Evolutionary conservation across 2,113 vertebrate genomes (phyloP), one percentile per base, ranked within the genome.

Genomic region (Tonatia bakeri): DNA sequence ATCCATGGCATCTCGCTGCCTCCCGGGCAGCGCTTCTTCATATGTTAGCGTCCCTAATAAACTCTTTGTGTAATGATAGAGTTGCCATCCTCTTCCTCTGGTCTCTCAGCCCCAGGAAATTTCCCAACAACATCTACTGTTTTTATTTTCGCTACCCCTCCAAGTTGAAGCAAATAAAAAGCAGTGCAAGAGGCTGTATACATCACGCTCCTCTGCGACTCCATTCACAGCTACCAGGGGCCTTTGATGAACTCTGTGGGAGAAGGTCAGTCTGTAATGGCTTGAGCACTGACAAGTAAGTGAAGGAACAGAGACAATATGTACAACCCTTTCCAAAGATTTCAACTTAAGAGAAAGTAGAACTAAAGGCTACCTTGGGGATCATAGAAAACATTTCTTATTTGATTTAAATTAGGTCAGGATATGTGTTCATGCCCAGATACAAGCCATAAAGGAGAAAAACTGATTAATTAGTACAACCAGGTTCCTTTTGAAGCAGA

Each of bases 111-210:
- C 65, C 33, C 65, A 67, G 33, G 33, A 67, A 36, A 9, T 67
- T 67, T 67, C 65, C 33, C 65, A 17, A 19, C 65, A 86, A 75
- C 40, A 75, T 54, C 50, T 28, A 28, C 36, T n/a, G 22, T 90
- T 59, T 59, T 24, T 86, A 43, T 76, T n/a, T 89, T 69, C 38
- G 83, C 38, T 72, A 56, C 28, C 24, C 56, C n/a, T 87, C 28
- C 40, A 86, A 92, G 14, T 54, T 95, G 92, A 87, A 94, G 67
- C 86, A 94, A 88, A 85, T 65, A 47, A 87, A 90, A 61, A 56
- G 20, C 5, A 61, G 38, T 86, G 33, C 40, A 80, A 83, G 38
- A 81, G 31, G 19, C 28, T 40, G 1, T 28, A 26, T 54, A 9
- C 19, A 65, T 19, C 22, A 9, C 31, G 56, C 31, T 36, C 13